Evolutionary conservation across 2,797 vertebrate species (phyloP).

Genomic region (Etheostoma nigrum): DNA sequence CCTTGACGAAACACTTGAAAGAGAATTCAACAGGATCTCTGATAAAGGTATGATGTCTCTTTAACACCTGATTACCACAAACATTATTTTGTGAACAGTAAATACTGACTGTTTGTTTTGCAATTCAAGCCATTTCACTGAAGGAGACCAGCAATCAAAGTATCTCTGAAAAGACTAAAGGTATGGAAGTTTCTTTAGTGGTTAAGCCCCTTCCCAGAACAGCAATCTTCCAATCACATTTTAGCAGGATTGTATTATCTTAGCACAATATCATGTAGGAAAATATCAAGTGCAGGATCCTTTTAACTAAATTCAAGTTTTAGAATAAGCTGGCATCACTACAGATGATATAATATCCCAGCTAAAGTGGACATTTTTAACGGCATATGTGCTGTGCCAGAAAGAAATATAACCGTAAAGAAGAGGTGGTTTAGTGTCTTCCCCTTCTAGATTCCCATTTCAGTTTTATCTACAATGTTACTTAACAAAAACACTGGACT

Average conservation of each 20-base stretch:
- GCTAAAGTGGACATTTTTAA: no score
- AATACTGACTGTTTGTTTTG: slow-evolving; percentile 8
- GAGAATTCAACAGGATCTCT: slow-evolving; percentile 75
- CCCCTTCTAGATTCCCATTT: no score
- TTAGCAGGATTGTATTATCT: not conserved
- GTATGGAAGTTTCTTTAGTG: slow-evolving; percentile 31
- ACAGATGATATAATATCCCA: no score
- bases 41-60: slow-evolving; percentile 71
- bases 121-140: slow-evolving; percentile 64
- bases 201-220: no score
- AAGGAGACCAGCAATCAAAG: slow-evolving; percentile 64
- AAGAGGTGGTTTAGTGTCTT: no score
- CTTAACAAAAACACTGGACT: no score
- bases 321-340: not conserved
- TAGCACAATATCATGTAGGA: not conserved
- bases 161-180: slow-evolving; percentile 61
- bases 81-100: not conserved
- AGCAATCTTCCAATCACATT: not conserved
- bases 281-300: not conserved
- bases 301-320: not conserved
- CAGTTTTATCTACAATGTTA: no score
- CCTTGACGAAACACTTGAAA: slow-evolving; percentile 72
- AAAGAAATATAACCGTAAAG: no score
- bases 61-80: not conserved
- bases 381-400: no score